phyloP scores from a whole-genome alignment of 2,797 vertebrate genomes.

The Phoebastria nigripes region DNA sequence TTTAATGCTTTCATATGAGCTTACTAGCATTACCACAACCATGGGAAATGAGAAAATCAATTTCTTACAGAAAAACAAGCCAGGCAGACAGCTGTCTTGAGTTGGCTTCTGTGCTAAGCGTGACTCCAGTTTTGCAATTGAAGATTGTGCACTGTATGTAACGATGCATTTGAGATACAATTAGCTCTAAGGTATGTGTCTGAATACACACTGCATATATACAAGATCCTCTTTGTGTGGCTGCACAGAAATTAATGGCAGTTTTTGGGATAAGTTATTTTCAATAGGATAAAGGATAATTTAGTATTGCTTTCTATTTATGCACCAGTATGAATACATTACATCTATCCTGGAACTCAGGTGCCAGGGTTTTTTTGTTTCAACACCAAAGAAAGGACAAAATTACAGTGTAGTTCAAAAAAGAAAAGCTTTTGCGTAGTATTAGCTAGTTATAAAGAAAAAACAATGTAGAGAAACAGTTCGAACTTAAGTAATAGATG shows the following conservation, averaged over 20 bases:
- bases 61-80: not conserved
- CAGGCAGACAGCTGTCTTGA: not conserved
- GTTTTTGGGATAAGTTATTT: not conserved
- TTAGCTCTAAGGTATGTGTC: not conserved
- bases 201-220: not conserved
- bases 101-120: not conserved
- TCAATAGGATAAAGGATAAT: not conserved
- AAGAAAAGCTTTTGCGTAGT: not conserved
- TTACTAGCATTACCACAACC: not conserved
- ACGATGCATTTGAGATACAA: fast-evolving
- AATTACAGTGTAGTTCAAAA: not conserved
- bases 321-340: not conserved
- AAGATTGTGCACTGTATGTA: not conserved
- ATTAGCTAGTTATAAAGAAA: not conserved
- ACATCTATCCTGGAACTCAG: not conserved
- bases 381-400: not conserved
- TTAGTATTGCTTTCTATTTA: not conserved
- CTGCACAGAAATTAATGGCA: not conserved
- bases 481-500: not conserved
- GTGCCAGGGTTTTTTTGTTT: not conserved
- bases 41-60: not conserved
- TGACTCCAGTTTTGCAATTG: not conserved
- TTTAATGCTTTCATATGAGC: not conserved
- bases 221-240: not conserved
- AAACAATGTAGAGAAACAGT: not conserved